Base-by-base conservation (phyloP, 2,797 vertebrate species). In the Lepidocolaptes lacrymiger region DNA sequence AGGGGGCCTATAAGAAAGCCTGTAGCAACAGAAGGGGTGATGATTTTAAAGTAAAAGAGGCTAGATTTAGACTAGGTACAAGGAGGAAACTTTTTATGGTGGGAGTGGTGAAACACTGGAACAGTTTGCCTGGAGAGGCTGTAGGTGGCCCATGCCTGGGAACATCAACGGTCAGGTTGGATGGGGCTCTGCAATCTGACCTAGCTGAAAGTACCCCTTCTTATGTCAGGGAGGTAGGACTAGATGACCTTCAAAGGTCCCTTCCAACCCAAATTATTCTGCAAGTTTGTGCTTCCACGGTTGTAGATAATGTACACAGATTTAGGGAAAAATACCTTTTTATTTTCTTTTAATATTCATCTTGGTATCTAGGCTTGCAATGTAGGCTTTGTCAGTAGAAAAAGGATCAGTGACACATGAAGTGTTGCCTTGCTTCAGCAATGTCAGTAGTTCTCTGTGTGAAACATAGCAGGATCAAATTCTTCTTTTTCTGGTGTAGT, bases 151-250 rank as follows among this genome's bases (percentile, higher is more conserved):
- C 17, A 20, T 20, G 9, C 7, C 26, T 48, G 18, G 12, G 51
- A 79, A 19, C 16, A 6, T 5, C 15, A 6, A 39, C 36, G 22
- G 8, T 44, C 15, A 58, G 5, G 15, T 7, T 82, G 32, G 17
- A 19, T 1, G 3, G 4, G 9, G 9, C 30, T 78, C 13, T 88
- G 7, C 4, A 63, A 2, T 41, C 6, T 64, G 7, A 14, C 41
- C 7, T 23, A 22, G 23, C 12, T 19, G 17, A 78, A 81, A 51
- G 14, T 32, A 6, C 55, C 17, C 4, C 26, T 58, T 5, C 2
- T 72, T 3, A 10, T 4, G 28, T 56, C 37, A 36, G 28, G 2
- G 37, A 1, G 0, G 0, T 9, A 79, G 37, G 18, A 17, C 12
- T 34, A 41, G 19, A 21, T 46, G 43, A 32, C 3, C 13, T 62